A percentile compares a stretch with the other conserved stretches of the same genome.
These are phyloP conservation scores for Drosophila saltans DNA, from an alignment of 1,140 invertebrate genomes.

Conservation along the genomic window DNA sequence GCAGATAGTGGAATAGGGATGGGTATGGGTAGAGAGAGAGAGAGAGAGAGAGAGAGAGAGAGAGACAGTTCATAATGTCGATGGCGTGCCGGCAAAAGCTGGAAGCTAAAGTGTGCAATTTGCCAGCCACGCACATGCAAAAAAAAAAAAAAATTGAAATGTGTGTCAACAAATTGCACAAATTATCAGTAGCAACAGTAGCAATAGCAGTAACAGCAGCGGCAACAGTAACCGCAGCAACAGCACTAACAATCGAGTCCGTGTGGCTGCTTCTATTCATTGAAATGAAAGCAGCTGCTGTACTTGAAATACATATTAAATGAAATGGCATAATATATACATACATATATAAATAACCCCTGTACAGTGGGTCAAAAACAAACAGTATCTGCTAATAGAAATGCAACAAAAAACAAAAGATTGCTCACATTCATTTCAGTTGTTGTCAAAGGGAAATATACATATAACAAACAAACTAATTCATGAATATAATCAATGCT, in stretches of 20 bases:
- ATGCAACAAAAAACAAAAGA: too few relatives aligned
- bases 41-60: too few relatives aligned
- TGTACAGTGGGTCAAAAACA: neutral
- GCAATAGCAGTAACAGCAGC: constrained; percentile 10
- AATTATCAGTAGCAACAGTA: constrained; percentile 52
- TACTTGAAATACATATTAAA: constrained; percentile 10
- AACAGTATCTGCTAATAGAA: neutral
- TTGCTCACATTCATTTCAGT: too few relatives aligned
- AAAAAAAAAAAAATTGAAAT: constrained; percentile 52
- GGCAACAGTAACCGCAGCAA: constrained; percentile 2
- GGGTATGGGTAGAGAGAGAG: too few relatives aligned
- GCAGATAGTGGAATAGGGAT: too few relatives aligned
- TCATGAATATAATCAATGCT: too few relatives aligned
- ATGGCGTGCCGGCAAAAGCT: constrained; percentile 54
- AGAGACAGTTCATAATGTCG: neutral
- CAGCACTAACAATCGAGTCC: constrained; percentile 4
- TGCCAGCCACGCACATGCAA: constrained; percentile 42
- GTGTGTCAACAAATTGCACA: constrained; percentile 79
- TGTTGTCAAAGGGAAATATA: too few relatives aligned
- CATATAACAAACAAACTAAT: too few relatives aligned
- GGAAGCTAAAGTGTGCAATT: constrained; percentile 43
- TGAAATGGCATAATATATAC: neutral
- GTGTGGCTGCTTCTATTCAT: neutral
- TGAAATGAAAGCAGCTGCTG: constrained; percentile 18
- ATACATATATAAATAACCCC: neutral